Evolutionary conservation across 2,888 invertebrate species (phyloP), one percentile per base, ranked within the genome.

Genomic region (Andrena bucephala): DNA sequence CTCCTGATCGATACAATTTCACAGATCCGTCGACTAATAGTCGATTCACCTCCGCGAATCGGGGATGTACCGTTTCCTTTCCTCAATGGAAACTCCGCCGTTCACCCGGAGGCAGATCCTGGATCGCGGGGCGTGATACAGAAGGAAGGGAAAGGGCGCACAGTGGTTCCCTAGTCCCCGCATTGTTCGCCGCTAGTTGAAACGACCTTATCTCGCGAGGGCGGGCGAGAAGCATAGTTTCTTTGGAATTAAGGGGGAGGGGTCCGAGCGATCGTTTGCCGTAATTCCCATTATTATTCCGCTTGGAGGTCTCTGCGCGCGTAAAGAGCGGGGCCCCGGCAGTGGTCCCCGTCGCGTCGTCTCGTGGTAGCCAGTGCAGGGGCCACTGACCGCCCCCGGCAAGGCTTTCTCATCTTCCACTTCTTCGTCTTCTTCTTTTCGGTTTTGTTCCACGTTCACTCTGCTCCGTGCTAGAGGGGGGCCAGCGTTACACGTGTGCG

Each of bases 371-470:
- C 87, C 88, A 86, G 89, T 91, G 91, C 91, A 89, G 85, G 73
- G 93, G 93, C 94, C 93, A 93, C 91, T 94, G 93, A 93, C 93
- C 93, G 93, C 93, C 93, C 93, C 92, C 92, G 93, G 92, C 93
- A 93, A 93, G 92, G 93, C 91, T 90, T 90, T 91, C 90, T 87
- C 87, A 80, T 85, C 85, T 84, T 87, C 83, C 84, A 79, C 75
- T 84, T 81, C 81, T 81, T 85, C 85, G 78, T 83, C 75, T 84
- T 79, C 81, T 80, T 85, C 85, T 81, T 83, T 80, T 85, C 78
- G 77, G 66, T 86, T 85, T 87, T 85, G 81, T 84, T 88, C 78
- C 67, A 54, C 77, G 59, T 70, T 63, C 57, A 2, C 20, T 33
- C 27, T 0, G 10, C 54, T 24, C 20, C 10, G 2, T 13, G 54